Evolutionary conservation across 2,113 vertebrate species (phyloP).

Genomic region (Hydrochoerus hydrochaeris): DNA sequence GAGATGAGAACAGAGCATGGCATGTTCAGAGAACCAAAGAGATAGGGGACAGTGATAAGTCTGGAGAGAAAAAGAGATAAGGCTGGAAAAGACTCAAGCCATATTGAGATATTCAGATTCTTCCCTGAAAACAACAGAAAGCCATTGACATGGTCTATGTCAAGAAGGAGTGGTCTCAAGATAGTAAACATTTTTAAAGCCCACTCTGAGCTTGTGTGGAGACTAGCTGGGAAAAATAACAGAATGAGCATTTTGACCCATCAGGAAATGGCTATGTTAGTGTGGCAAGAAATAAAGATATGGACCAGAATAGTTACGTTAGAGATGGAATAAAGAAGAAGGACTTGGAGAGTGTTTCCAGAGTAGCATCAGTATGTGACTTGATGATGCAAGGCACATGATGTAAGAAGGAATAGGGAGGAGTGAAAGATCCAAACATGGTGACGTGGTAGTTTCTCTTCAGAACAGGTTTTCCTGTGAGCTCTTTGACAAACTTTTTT

Average conservation of each 20-base stretch:
- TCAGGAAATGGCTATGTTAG: background rate
- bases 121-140: background rate
- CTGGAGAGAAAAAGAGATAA: background rate
- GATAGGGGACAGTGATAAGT: background rate
- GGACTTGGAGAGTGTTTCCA: background rate
- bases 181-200: background rate
- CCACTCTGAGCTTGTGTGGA: background rate
- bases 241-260: background rate
- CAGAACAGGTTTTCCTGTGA: background rate
- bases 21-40: background rate
- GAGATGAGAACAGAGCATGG: background rate
- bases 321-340: constrained; percentile 38
- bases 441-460: background rate
- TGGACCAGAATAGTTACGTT: background rate
- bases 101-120: background rate
- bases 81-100: background rate
- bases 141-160: background rate
- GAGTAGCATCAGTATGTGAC: background rate
- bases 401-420: background rate
- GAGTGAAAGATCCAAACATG: background rate
- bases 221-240: background rate
- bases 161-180: constrained; percentile 28
- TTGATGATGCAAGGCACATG: background rate
- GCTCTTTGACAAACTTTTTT: constrained; percentile 33
- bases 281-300: background rate